These are phyloP conservation scores for Hydrophis major DNA, from an alignment of 2,797 vertebrate species.

Conservation along the genomic window DNA sequence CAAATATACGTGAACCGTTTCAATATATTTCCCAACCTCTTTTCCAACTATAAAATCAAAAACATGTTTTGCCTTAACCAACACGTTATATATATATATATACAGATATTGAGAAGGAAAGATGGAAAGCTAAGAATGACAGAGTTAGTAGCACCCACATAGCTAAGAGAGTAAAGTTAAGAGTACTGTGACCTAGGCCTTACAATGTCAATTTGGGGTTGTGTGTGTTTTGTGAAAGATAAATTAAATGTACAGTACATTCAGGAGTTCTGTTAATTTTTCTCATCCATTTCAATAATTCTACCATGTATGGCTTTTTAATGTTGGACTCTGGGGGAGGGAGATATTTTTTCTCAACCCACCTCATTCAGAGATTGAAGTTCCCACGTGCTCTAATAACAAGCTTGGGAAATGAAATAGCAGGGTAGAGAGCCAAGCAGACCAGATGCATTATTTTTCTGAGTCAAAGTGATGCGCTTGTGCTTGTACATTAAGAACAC, in stretches of 20 bases:
- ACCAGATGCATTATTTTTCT: conserved; percentile 42
- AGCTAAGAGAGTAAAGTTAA: not conserved
- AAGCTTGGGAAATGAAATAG: conserved; percentile 47
- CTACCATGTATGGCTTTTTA: not conserved
- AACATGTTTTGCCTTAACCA: not conserved
- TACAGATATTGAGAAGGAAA: not conserved
- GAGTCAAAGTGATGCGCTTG: conserved; percentile 49
- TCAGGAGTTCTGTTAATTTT: conserved; percentile 32
- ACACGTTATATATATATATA: not conserved
- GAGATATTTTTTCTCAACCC: not conserved
- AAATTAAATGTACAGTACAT: not conserved
- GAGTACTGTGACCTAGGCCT: not conserved
- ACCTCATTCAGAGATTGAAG: conserved; percentile 50
- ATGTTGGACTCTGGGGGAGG: conserved; percentile 15
- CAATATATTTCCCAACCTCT: not conserved
- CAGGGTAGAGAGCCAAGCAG: conserved; percentile 40
- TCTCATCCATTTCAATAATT: conserved; percentile 31
- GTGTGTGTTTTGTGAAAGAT: not conserved
- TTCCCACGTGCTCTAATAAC: conserved; percentile 65
- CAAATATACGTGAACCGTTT: not conserved
- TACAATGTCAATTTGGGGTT: not conserved
- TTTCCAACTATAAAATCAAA: not conserved
- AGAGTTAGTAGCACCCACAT: not conserved
- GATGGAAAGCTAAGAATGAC: not conserved
- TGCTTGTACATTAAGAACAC: conserved; percentile 16